Base-by-base conservation (phyloP, 30 jellyfish, hydroid and myxozoan genomes). In the Turritopsis dohrnii region DNA sequence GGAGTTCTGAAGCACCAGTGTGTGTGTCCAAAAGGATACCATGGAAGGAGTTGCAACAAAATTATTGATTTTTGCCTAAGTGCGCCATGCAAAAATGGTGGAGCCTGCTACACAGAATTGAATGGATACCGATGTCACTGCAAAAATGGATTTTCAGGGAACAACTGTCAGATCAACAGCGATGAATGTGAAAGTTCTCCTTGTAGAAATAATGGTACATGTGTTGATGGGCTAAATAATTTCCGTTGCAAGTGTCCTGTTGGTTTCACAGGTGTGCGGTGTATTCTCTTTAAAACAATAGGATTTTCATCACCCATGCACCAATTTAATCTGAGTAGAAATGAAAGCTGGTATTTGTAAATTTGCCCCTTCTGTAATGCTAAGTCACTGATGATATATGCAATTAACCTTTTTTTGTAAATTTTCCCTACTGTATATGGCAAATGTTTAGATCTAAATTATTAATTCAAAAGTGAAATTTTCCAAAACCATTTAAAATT, bases 11-110 rank as follows among this genome's bases (percentile, higher is more conserved):
- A 85, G 30, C 95, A 89, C 74, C 71, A 88, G 69, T 94, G 99
- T 81, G 66, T 84, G 41, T 94, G 99, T 71, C 75, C 77, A 1
- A 73, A 71, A 23, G 97, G 97, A 17, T 85, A 66, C 83, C 76
- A 71, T 19, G 99, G 99, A n/a, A 84, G 52, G 71, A 84, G 75
- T 31, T 94, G 99, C 79, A 86, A 81, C 69, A 72, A 81, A 30
- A 66, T 87, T 18, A 80, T 83, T 71, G 95, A 86, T 73, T 28
- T 71, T 23, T 94, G 99, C 74, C 85, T 66, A n/a, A 94, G 88
- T 29, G 21, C 74, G 16, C 99, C 99, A 1, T 94, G 99, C 73
- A 81, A 19, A 29, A 86, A 94, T 79, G 94, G 88, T 1, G 99
- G 92, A 8, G 65, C 52, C 18, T 94, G 99, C 75, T 25, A 54